Percentiles rank a stretch among this genome's conserved stretches.
These are phyloP conservation scores for Torymus auratus DNA, from an alignment of 2,888 invertebrate species.

Conservation along the genomic window DNA sequence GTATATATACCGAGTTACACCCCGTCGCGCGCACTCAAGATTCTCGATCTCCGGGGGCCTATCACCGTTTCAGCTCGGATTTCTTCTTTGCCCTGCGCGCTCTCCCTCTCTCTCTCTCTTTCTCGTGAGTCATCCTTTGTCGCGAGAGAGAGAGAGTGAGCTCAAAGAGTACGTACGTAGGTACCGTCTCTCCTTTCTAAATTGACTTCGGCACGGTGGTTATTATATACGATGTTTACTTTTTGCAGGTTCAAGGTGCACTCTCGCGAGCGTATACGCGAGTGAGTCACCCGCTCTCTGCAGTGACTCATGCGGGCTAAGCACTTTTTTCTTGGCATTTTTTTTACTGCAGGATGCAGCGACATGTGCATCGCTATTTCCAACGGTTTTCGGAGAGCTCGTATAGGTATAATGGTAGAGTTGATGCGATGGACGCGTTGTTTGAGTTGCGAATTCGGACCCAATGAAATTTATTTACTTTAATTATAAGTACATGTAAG, in stretches of 20 bases:
- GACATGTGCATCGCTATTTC: background rate
- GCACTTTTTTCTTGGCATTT: too few species aligned
- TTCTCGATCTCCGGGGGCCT: background rate
- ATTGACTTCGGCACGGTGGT: conserved; percentile 29
- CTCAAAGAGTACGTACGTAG: too few species aligned
- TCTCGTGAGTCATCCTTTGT: conserved; percentile 43
- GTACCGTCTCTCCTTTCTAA: conserved; percentile 43
- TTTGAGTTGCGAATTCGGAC: too few species aligned
- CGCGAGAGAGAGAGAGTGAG: background rate
- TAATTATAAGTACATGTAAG: too few species aligned
- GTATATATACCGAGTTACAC: too few species aligned
- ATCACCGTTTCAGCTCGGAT: conserved; percentile 44
- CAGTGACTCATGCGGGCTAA: too few species aligned
- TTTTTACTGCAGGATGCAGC: too few species aligned
- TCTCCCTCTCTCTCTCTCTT: conserved; percentile 12
- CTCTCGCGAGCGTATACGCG: background rate
- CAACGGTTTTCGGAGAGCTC: background rate
- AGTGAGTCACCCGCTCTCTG: conserved; percentile 18
- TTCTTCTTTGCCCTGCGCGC: conserved; percentile 1
- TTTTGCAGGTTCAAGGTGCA: conserved; percentile 45
- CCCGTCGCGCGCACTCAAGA: conserved; percentile 5
- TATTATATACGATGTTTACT: background rate
- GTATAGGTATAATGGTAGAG: too few species aligned
- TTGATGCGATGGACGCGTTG: too few species aligned
- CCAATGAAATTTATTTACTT: too few species aligned